phyloP scores from a whole-genome alignment of 2,797 vertebrate genomes.

The Lagorchestes hirsutus region DNA sequence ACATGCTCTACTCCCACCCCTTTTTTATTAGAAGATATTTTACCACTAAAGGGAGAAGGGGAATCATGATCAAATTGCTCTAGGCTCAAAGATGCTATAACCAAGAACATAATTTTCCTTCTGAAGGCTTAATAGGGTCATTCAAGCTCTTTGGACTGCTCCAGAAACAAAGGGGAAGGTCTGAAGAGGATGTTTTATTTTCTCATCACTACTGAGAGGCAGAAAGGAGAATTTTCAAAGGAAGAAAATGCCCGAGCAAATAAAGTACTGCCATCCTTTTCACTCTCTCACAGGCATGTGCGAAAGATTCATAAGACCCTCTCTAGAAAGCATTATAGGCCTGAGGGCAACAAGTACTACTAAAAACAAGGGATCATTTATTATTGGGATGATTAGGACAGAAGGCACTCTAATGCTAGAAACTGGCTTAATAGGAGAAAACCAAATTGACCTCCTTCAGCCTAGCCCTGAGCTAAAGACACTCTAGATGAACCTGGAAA shows the following conservation, averaged over 20 bases:
- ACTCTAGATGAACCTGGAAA: neutral
- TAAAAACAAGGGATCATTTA: neutral
- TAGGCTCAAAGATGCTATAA: neutral
- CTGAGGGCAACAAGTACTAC: neutral
- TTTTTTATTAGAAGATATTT: slow-evolving; percentile 6
- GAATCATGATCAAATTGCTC: neutral
- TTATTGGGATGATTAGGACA: neutral
- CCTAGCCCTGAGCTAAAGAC: neutral
- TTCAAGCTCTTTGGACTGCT: neutral
- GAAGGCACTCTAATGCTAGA: neutral
- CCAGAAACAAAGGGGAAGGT: neutral
- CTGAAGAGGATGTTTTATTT: neutral
- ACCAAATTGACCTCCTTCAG: neutral
- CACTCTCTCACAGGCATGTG: neutral
- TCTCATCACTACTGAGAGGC: neutral
- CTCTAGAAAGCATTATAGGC: neutral
- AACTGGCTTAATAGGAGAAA: neutral
- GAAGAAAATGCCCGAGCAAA: neutral
- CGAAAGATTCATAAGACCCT: neutral
- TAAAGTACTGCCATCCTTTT: neutral
- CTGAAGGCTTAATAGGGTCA: neutral
- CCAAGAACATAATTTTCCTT: slow-evolving; percentile 5
- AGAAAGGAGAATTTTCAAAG: neutral
- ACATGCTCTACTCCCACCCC: neutral
- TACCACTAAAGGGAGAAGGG: neutral